phyloP scores from a whole-genome alignment of 1,140 invertebrate species.

The Phortica variegata region DNA sequence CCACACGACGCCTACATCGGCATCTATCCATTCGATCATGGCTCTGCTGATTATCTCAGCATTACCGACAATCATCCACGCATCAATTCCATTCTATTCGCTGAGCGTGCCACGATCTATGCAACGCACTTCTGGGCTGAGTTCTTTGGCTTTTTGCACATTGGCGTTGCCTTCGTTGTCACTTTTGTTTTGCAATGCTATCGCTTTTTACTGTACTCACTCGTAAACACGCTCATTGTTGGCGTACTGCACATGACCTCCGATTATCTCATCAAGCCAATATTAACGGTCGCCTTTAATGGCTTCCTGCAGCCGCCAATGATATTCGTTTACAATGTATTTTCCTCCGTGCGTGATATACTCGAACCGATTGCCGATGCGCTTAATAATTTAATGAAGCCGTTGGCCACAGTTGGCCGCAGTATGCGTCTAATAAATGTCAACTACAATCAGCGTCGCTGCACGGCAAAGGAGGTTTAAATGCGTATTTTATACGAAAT shows the following conservation, averaged over 20 bases:
- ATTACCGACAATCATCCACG: constrained; percentile 65
- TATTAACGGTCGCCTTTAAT: constrained; percentile 66
- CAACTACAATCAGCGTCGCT: constrained; percentile 27
- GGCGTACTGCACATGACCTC: constrained; percentile 65
- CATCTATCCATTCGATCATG: constrained; percentile 70
- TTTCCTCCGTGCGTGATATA: constrained; percentile 64
- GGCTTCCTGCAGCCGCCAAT: constrained; percentile 65
- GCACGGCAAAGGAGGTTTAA: constrained; percentile 30
- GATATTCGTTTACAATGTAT: constrained; percentile 65
- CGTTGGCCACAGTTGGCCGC: constrained; percentile 30
- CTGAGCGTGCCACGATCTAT: constrained; percentile 62
- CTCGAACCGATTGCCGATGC: constrained; percentile 62
- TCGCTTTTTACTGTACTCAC: constrained; percentile 61
- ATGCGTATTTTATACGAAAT: too few relatives aligned
- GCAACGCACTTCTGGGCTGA: constrained; percentile 68
- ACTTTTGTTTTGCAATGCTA: constrained; percentile 65
- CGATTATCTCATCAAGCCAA: constrained; percentile 68
- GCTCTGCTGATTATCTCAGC: constrained; percentile 64
- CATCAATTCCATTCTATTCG: constrained; percentile 60
- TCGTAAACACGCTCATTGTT: constrained; percentile 63
- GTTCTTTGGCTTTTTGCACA: constrained; percentile 65
- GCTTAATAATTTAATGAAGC: constrained; percentile 37
- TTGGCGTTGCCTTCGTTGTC: constrained; percentile 63
- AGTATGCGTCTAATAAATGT: constrained; percentile 38
- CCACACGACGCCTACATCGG: constrained; percentile 55